These are phyloP conservation scores for Eumeta japonica DNA, from an alignment of 1,140 invertebrate genomes.

Conservation along the genomic window DNA sequence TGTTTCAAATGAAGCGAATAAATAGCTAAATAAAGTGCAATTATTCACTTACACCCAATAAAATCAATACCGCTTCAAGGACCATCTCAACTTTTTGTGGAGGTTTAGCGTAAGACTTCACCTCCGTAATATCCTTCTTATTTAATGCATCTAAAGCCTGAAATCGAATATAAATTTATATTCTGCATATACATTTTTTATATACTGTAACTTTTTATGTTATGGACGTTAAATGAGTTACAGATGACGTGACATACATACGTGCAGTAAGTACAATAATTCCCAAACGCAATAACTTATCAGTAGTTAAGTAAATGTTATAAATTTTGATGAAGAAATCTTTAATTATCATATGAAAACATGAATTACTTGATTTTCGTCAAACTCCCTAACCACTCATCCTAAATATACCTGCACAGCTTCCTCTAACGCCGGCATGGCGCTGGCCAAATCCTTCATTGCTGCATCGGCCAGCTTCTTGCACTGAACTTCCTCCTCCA, in stretches of 20 bases:
- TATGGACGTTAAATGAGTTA: no score
- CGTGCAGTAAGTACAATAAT: no score
- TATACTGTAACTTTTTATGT: no score
- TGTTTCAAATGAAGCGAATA: no score
- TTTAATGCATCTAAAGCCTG: conserved; percentile 78
- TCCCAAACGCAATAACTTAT: no score
- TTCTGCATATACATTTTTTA: no score
- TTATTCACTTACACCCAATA: conserved; percentile 58
- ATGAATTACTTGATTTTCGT: no score
- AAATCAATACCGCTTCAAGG: conserved; percentile 84
- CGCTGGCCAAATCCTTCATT: conserved; percentile 74
- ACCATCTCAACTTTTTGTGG: conserved; percentile 84
- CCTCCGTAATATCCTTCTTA: conserved; percentile 85
- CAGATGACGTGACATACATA: no score
- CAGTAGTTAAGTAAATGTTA: no score
- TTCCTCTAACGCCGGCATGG: conserved; percentile 82
- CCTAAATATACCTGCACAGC: conserved; percentile 66
- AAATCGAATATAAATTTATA: conserved; percentile 9
- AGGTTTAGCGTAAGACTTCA: conserved; percentile 82
- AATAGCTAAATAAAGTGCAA: conserved; percentile 3
- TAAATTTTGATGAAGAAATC: no score
- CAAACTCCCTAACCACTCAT: neutral
- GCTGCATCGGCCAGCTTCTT: conserved; percentile 77
- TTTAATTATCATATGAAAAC: no score
- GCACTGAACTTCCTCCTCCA: conserved; percentile 76